These are phyloP conservation scores for Neoascia interrupta DNA, from an alignment of 2,888 invertebrate species.

Conservation along the genomic window DNA sequence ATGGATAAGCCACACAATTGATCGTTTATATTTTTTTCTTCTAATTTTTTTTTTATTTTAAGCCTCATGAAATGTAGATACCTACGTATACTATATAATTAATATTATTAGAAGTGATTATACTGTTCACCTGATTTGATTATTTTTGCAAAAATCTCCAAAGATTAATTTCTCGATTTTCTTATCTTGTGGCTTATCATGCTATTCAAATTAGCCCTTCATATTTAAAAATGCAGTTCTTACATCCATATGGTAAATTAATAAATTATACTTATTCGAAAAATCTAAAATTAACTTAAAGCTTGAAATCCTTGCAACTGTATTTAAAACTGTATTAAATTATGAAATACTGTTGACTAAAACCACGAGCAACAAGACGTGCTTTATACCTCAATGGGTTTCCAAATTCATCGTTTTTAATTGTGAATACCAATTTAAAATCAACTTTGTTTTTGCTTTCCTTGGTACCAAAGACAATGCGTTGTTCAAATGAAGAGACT, in stretches of 20 bases:
- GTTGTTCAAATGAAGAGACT: constrained; percentile 58
- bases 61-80: too few species aligned
- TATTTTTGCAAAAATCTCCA: too few species aligned
- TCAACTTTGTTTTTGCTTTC: constrained; percentile 60
- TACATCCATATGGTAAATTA: constrained; percentile 59
- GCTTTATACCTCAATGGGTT: constrained; percentile 60
- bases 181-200: too few species aligned
- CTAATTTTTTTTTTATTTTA: too few species aligned
- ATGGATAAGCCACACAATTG: too few species aligned
- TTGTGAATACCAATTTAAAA: constrained; percentile 68
- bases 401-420: constrained; percentile 48
- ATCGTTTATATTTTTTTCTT: too few species aligned
- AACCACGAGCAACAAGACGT: constrained; percentile 50
- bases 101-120: too few species aligned
- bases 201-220: too few species aligned
- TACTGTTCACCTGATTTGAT: too few species aligned
- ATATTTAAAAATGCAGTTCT: constrained; percentile 35
- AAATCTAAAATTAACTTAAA: background rate
- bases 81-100: too few species aligned
- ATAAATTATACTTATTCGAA: constrained; percentile 35
- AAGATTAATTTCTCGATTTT: too few species aligned
- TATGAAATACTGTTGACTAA: constrained; percentile 32
- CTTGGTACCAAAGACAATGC: constrained; percentile 61
- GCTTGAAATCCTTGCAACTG: background rate
- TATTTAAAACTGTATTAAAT: background rate